Percentiles rank a stretch among this genome's conserved stretches.
These are phyloP conservation scores for Sialis lutaria DNA, from an alignment of 2,888 invertebrate species.

Conservation along the genomic window DNA sequence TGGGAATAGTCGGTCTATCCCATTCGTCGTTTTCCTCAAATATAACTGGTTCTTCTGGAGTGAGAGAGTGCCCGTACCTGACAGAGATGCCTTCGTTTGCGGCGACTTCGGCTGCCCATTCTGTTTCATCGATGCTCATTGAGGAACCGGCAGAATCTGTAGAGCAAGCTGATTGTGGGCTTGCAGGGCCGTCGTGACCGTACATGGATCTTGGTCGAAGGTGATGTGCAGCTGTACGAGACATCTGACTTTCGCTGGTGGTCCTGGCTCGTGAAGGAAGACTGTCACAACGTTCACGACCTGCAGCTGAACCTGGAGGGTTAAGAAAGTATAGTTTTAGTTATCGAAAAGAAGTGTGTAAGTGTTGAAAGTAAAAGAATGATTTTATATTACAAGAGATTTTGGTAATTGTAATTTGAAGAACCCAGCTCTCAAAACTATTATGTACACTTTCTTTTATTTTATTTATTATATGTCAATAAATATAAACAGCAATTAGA, in stretches of 20 bases:
- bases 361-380: too few species aligned
- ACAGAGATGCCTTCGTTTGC: constrained; percentile 3
- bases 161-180: constrained; percentile 39
- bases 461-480: too few species aligned
- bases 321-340: not conserved
- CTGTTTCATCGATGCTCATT: constrained; percentile 43
- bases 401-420: not conserved
- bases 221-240: constrained; percentile 8
- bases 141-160: constrained; percentile 53
- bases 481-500: too few species aligned
- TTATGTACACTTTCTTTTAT: too few species aligned
- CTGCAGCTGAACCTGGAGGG: constrained; percentile 4
- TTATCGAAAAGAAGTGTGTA: too few species aligned
- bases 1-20: constrained; percentile 2
- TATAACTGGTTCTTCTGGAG: constrained; percentile 44
- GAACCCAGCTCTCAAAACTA: not conserved
- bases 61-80: constrained; percentile 33
- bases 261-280: constrained; percentile 59
- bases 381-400: too few species aligned
- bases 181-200: constrained; percentile 35
- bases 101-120: constrained; percentile 17
- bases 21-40: constrained; percentile 41
- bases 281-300: constrained; percentile 64
- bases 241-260: constrained; percentile 33
- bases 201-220: constrained; percentile 27